Evolutionary conservation across 2,113 vertebrate genomes (phyloP).

Genomic region (Falco punctatus): DNA sequence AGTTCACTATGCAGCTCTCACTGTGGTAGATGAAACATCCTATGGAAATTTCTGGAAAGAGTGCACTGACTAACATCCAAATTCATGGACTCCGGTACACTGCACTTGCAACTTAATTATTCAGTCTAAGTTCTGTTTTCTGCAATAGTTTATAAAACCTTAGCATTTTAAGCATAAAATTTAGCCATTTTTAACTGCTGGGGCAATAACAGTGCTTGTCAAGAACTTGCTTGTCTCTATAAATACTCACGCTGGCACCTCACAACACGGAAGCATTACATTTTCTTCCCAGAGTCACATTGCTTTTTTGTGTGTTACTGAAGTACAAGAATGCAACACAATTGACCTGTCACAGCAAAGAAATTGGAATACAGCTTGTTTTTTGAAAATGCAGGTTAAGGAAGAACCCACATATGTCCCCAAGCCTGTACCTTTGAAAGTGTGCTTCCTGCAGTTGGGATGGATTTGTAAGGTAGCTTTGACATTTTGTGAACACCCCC

Average conservation of each 20-base stretch:
- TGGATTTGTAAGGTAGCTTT: conserved; percentile 56
- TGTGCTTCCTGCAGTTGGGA: conserved; percentile 25
- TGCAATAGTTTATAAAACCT: background rate
- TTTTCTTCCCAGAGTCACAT: background rate
- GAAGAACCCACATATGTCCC: conserved; percentile 41
- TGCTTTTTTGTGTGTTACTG: conserved; percentile 8
- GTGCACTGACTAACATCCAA: background rate
- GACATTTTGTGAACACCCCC: conserved; percentile 56
- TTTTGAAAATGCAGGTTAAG: conserved; percentile 55
- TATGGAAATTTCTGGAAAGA: background rate
- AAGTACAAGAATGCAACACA: conserved; percentile 32
- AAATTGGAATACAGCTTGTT: conserved; percentile 57
- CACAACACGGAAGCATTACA: background rate
- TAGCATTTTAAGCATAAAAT: background rate
- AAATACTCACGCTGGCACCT: background rate
- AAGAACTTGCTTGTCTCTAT: background rate
- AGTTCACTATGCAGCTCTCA: background rate
- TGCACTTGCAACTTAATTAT: background rate
- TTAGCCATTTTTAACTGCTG: background rate
- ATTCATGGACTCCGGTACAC: background rate
- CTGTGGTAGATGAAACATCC: background rate
- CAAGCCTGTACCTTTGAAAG: conserved; percentile 42
- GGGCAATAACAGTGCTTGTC: background rate
- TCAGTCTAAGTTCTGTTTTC: background rate
- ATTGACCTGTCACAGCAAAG: conserved; percentile 56